Evolutionary conservation across 2,888 invertebrate genomes (phyloP), one percentile per base, ranked within the genome.

Genomic region (Petrophora chlorosata): DNA sequence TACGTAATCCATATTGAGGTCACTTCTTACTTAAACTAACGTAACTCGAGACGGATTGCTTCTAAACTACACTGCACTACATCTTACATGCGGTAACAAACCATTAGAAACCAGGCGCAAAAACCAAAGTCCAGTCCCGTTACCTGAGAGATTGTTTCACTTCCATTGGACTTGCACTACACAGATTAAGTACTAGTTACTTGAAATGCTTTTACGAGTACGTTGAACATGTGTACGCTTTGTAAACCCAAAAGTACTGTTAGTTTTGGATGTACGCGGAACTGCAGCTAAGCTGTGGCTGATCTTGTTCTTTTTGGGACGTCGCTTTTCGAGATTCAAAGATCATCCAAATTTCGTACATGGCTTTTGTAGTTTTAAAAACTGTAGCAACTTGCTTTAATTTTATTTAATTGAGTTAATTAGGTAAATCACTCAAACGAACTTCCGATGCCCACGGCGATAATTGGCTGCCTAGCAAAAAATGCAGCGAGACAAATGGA

Each of bases 81-180:
- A 46, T 43, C 46, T 44, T 49, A 43, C 41, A 53, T 38, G 49
- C 49, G 51, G 46, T 51, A 56, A 53, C 44, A 44, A 51, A 35
- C 34, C 48, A 56, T 49, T 53, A 56, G 53, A 42, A 47, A 46
- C 33, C 32, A 29, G 33, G 55, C 59, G 69, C 65, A 70, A 72
- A 69, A 72, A 67, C 63, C 65, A 54, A 51, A 51, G 56, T 47
- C 42, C 38, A 30, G 59, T 74, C 65, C 79, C 76, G 79, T 78
- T 79, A 75, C 53, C 56, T 52, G 54, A 53, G 62, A 67, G 57
- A 64, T 61, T 61, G 61, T 64, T 65, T 53, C 49, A 51, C 53
- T 54, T 17, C 25, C 36, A 28, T 23, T 59, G 61, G n/a, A 30
- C 33, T 35, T 13, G 43, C 9, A 42, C 19, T 17, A 15, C 12